Conservation (phyloP, 1,140 invertebrate species). For the Apis mellifera region DNA sequence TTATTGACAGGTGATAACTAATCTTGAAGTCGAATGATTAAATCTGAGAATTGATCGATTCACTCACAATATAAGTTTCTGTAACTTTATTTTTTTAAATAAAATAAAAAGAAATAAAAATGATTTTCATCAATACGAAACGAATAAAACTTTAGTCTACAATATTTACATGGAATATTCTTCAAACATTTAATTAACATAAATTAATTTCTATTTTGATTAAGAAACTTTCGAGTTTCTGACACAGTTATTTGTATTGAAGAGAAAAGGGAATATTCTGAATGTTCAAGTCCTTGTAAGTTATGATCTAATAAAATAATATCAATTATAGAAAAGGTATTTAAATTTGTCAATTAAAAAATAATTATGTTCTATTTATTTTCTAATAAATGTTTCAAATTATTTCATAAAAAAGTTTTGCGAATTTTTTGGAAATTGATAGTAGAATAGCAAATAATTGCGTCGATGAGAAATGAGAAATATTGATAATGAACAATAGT, state of each 20-base stretch:
- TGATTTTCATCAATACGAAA: too few species aligned
- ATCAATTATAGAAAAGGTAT: neutral
- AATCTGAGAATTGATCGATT: neutral
- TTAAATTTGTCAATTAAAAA: neutral
- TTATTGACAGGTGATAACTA: constrained; percentile 12
- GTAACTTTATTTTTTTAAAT: neutral
- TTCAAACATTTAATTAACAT: neutral
- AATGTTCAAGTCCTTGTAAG: neutral
- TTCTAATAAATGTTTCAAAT: too few species aligned
- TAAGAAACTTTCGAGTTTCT: neutral
- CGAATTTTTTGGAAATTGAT: too few species aligned
- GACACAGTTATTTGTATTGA: neutral
- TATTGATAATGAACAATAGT: too few species aligned
- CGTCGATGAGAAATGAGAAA: too few species aligned
- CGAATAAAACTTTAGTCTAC: neutral
- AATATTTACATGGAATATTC: neutral
- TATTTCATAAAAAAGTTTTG: too few species aligned
- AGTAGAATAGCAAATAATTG: too few species aligned
- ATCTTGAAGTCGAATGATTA: neutral
- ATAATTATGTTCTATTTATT: too few species aligned
- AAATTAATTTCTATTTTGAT: neutral
- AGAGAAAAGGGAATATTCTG: neutral
- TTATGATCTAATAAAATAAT: neutral
- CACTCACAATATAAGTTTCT: neutral
- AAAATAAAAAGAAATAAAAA: too few species aligned